Evolutionary conservation across 2,113 vertebrate species (phyloP), one percentile per base, ranked within the genome.

Genomic region (Rallus limicola): DNA sequence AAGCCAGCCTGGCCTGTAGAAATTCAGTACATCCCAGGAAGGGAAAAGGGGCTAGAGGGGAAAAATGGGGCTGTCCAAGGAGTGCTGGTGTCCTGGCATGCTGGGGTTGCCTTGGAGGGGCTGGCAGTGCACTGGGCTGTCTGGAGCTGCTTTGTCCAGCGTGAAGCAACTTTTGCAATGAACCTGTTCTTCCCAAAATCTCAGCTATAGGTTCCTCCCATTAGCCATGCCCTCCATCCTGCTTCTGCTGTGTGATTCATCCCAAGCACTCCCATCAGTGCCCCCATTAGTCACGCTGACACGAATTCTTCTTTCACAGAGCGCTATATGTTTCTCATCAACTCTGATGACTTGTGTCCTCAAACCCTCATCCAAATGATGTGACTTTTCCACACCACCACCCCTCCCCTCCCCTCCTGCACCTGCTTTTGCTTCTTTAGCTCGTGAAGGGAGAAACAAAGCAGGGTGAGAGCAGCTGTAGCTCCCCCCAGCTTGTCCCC

Each of bases 71-170:
- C 26, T 0, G 0, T 38, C 34, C 8, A 29, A 48, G 34, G 11
- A 19, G 48, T 10, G 31, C 52, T 0, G 1, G 44, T 29, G 31
- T n/a, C 69, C 59, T 60, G 78, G 40, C 24, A 19, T 1, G 3
- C 31, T 0, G 1, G 56, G 84, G 2, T 17, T 16, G 21, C 0
- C 3, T 12, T 2, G 4, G 11, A 34, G 74, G 67, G 23, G 15
- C 23, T 76, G 64, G 38, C 24, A 40, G 48, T 69, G 59, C 65
- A 31, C 31, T 0, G 6, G 19, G 44, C 40, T 33, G 68, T 4
- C 62, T 33, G 46, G 74, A 31, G 34, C 69, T 64, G 46, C 33
- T 59, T 63, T 13, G 52, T 60, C 46, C 24, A 4, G 46, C 1
- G 11, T 16, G 65, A 6, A 1, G 24, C 0, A 1, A 16, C 19